phyloP scores from a whole-genome alignment of 2,113 vertebrate genomes.

The Vidua chalybeata region DNA sequence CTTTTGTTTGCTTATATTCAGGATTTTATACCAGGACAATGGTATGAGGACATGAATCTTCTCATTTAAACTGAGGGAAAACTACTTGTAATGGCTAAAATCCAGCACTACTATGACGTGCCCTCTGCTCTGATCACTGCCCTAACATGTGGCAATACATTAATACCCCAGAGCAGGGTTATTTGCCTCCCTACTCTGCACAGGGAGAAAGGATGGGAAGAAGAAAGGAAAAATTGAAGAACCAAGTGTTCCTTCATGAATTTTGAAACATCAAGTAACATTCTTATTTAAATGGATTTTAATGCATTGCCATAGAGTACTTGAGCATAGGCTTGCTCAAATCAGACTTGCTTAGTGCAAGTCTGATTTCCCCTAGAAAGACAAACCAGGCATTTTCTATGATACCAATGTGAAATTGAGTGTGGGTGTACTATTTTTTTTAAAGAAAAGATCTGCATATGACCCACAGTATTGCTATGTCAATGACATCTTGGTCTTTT shows the following conservation, averaged over 20 bases:
- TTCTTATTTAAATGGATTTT: neutral
- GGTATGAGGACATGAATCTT: neutral
- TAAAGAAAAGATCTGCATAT: neutral
- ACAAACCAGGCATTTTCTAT: neutral
- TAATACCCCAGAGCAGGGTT: neutral
- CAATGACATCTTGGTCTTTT: neutral
- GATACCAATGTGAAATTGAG: neutral
- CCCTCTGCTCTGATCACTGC: neutral
- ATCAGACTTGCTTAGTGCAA: neutral
- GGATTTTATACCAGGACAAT: neutral
- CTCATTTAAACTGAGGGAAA: neutral
- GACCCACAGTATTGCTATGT: neutral
- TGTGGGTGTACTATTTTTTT: neutral
- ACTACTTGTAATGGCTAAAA: neutral
- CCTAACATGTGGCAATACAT: accelerated
- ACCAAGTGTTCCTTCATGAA: neutral
- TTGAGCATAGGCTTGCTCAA: neutral
- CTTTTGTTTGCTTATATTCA: constrained; percentile 15
- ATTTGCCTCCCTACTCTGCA: neutral
- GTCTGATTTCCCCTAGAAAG: neutral
- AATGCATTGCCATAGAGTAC: neutral
- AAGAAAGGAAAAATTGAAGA: neutral
- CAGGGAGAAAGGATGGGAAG: neutral
- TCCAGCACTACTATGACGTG: accelerated
- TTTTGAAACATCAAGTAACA: neutral